Evolutionary conservation across 2,888 invertebrate genomes (phyloP).

Genomic region (Sphinx pinastri): DNA sequence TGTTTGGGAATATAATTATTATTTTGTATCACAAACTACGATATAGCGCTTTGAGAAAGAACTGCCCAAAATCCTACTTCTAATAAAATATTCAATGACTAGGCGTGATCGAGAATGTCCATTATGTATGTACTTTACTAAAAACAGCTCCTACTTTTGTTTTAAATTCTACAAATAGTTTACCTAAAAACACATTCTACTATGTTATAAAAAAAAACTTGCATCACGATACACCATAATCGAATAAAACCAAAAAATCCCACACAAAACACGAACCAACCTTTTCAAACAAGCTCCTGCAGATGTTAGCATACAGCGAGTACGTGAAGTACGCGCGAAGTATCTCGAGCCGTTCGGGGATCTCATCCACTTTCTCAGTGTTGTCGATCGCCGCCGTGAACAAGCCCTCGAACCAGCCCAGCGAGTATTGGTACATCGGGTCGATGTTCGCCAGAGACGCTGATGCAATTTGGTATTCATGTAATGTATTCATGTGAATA

Average conservation of each 20-base stretch:
- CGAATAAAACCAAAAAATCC: not conserved
- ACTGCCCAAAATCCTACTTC: no score
- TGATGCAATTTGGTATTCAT: constrained; percentile 45
- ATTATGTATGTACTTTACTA: no score
- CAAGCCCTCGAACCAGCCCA: constrained; percentile 96
- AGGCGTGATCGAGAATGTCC: no score
- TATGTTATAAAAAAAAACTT: no score
- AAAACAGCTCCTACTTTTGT: no score
- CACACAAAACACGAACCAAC: constrained; percentile 58
- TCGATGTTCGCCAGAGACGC: constrained; percentile 95
- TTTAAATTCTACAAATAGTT: no score
- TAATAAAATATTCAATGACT: no score
- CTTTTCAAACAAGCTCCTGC: constrained; percentile 97
- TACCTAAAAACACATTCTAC: no score
- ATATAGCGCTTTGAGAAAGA: no score
- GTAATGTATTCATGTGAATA: no score
- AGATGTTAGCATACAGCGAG: constrained; percentile 95
- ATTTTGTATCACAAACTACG: no score
- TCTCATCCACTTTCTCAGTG: constrained; percentile 92
- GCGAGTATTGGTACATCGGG: constrained; percentile 98
- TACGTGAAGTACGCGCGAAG: constrained; percentile 93
- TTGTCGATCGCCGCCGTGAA: constrained; percentile 94
- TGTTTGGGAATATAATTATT: not conserved
- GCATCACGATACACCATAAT: no score
- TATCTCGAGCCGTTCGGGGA: constrained; percentile 88